phyloP scores from a whole-genome alignment of 2,888 invertebrate genomes.

The Augochlorella aurata region DNA sequence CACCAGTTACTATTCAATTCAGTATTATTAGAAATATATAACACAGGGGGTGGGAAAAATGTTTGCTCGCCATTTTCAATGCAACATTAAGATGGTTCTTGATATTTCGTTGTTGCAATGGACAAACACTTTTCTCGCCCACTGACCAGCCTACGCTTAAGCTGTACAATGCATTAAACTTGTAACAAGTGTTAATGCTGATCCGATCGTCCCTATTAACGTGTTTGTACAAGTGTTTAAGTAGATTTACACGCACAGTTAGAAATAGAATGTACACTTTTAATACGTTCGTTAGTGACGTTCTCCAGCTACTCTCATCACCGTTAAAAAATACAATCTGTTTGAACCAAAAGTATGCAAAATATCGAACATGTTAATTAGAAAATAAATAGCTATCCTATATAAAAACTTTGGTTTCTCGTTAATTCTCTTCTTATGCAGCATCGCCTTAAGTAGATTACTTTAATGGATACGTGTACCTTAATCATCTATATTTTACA shows the following conservation, averaged over 20 bases:
- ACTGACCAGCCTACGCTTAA: constrained; percentile 12
- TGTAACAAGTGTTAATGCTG: constrained; percentile 55
- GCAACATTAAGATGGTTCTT: background rate
- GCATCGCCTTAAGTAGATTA: constrained; percentile 39
- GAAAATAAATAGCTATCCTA: constrained; percentile 55
- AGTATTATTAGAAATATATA: constrained; percentile 2
- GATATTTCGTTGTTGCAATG: background rate
- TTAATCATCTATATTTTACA: constrained; percentile 39
- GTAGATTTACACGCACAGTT: constrained; percentile 26
- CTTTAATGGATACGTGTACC: constrained; percentile 18
- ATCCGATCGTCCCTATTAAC: constrained; percentile 17
- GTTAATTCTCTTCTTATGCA: constrained; percentile 21
- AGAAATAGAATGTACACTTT: constrained; percentile 45
- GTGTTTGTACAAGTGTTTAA: constrained; percentile 48
- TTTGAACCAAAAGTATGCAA: constrained; percentile 31
- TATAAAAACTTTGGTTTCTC: constrained; percentile 58
- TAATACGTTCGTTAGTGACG: constrained; percentile 13
- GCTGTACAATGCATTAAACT: constrained; percentile 47
- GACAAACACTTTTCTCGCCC: background rate
- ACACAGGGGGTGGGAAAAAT: background rate
- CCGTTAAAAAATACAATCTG: constrained; percentile 26
- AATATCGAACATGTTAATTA: constrained; percentile 45
- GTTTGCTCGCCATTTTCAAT: background rate
- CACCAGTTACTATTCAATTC: constrained; percentile 5
- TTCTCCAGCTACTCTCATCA: constrained; percentile 5